Evolutionary conservation across 2,113 vertebrate species (phyloP).

Genomic region (Laterallus jamaicensis): DNA sequence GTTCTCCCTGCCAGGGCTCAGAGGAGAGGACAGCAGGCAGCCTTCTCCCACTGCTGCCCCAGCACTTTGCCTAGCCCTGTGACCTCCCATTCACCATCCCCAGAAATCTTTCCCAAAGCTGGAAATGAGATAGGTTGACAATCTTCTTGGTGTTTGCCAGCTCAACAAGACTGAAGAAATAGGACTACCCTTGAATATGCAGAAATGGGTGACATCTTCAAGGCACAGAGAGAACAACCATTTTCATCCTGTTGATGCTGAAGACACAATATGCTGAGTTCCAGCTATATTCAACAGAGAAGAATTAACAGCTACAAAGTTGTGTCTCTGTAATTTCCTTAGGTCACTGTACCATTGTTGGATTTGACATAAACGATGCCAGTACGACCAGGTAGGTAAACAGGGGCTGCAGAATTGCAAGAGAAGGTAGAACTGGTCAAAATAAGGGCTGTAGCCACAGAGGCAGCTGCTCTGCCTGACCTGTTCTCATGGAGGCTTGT

Average conservation of each 20-base stretch:
- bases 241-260: neutral
- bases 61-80: rapidly evolving
- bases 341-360: neutral
- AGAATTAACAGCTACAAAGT: neutral
- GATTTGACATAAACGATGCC: rapidly evolving
- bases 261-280: neutral
- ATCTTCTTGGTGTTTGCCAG: neutral
- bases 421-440: neutral
- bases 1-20: rapidly evolving
- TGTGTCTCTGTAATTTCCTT: neutral
- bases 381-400: neutral
- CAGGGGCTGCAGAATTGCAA: neutral
- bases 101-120: neutral
- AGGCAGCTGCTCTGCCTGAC: neutral
- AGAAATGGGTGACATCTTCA: neutral
- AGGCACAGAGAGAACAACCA: rapidly evolving
- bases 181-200: neutral
- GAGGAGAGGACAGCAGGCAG: neutral
- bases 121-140: neutral
- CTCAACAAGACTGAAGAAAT: neutral
- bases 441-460: neutral
- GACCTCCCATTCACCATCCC: neutral
- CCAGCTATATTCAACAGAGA: neutral
- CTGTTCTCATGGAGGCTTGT: neutral
- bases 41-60: rapidly evolving